Evolutionary conservation across 37 sponge, comb jelly and placozoan genomes (phyloP), one percentile per base, ranked within the genome.

Genomic region (Geodia barretti): DNA sequence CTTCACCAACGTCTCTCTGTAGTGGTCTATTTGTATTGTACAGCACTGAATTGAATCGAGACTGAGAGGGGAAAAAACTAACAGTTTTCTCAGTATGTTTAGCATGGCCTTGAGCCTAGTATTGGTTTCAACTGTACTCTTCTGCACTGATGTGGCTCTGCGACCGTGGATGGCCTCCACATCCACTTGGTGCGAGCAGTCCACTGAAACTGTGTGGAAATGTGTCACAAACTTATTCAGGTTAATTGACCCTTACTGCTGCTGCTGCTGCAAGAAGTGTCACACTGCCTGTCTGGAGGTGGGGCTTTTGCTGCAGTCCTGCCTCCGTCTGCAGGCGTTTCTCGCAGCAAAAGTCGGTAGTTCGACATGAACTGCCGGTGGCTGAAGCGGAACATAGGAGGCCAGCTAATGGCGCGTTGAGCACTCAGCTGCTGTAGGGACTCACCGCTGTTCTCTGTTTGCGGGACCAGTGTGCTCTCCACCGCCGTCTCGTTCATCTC

Each of bases 1-100:
- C 61, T 30, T 84, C 84, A 3, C 19, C 26, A 39, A 34, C 70
- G 0, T 54, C 54, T 25, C 84, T 31, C 31, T 76, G 70, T 7
- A 84, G 62, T 39, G 84, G 77, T 5, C 84, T 47, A 47, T 14
- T n/a, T n/a, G n/a, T n/a, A n/a, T n/a, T n/a, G n/a, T n/a, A n/a
- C n/a, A n/a, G n/a, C n/a, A n/a, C n/a, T n/a, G n/a, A n/a, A n/a
- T n/a, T n/a, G n/a, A n/a, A n/a, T n/a, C n/a, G n/a, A n/a, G n/a
- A n/a, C n/a, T n/a, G n/a, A n/a, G n/a, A n/a, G n/a, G n/a, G n/a
- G n/a, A n/a, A n/a, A n/a, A n/a, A n/a, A n/a, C n/a, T n/a, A n/a
- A n/a, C 83, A 65, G 68, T 34, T 83, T 83, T 8, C 35, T 73
- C 41, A 65, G 35, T n/a, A 83, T 74, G 24, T 2, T 65, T 0